Conservation (phyloP, 2,797 vertebrate species). For the Chloroceryle inda region DNA sequence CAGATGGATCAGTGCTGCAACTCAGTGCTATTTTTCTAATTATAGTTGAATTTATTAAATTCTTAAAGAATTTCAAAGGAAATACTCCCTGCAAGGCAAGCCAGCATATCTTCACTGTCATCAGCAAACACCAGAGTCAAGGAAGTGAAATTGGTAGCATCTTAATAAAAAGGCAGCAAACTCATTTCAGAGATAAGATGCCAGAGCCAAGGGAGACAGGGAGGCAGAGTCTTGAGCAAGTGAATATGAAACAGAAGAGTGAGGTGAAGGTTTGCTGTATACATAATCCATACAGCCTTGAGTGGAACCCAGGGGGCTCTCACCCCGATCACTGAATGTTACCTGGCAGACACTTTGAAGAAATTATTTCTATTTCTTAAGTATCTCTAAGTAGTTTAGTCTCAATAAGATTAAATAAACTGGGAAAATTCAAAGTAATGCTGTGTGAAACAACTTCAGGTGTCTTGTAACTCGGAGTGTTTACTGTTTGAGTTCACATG, state of each 20-base stretch:
- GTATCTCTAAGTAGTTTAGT: not conserved
- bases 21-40: not conserved
- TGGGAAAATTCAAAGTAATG: not conserved
- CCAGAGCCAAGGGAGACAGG: not conserved
- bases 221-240: not conserved
- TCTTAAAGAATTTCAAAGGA: not conserved
- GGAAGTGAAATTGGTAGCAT: not conserved
- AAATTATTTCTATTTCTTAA: not conserved
- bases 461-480: not conserved
- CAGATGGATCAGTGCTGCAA: not conserved
- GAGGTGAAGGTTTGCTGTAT: not conserved
- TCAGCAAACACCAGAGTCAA: not conserved
- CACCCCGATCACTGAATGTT: not conserved
- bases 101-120: not conserved
- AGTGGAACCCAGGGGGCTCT: not conserved
- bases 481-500: not conserved
- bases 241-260: not conserved
- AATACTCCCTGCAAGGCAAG: not conserved
- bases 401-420: not conserved
- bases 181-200: not conserved
- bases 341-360: not conserved
- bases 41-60: not conserved
- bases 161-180: not conserved
- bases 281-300: accelerated
- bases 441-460: not conserved